Percentiles rank a stretch among this genome's conserved stretches.
These are phyloP conservation scores for Amazona vittata DNA, from an alignment of 2,113 vertebrate species.

Conservation along the genomic window DNA sequence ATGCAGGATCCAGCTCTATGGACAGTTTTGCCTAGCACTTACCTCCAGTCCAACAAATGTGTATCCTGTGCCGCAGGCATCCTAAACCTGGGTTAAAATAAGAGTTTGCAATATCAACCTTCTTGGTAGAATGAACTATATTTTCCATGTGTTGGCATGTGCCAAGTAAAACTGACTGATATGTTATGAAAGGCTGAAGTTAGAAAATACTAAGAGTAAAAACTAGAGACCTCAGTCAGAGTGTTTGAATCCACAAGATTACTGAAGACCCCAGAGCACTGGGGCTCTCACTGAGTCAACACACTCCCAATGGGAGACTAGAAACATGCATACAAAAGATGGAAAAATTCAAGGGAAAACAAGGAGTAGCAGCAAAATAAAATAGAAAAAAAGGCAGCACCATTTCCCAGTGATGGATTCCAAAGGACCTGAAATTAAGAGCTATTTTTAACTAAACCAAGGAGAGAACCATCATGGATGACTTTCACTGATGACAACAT, in stretches of 20 bases:
- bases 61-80: background rate
- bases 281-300: background rate
- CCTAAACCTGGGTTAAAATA: background rate
- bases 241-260: background rate
- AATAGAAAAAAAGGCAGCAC: background rate
- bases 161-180: background rate
- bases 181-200: background rate
- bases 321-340: background rate
- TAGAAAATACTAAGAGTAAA: background rate
- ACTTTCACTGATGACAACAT: background rate
- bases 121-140: background rate
- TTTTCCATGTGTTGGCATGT: background rate
- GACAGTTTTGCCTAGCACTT: background rate
- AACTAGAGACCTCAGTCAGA: background rate
- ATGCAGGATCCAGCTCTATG: background rate
- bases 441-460: background rate
- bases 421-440: background rate
- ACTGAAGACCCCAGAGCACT: background rate
- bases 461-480: background rate
- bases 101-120: background rate
- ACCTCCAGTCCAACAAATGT: fast-evolving
- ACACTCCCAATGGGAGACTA: fast-evolving
- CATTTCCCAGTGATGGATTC: background rate
- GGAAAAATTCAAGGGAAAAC: background rate
- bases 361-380: background rate